Conservation (phyloP, 2,797 vertebrate species). For the Amblyraja radiata region DNA sequence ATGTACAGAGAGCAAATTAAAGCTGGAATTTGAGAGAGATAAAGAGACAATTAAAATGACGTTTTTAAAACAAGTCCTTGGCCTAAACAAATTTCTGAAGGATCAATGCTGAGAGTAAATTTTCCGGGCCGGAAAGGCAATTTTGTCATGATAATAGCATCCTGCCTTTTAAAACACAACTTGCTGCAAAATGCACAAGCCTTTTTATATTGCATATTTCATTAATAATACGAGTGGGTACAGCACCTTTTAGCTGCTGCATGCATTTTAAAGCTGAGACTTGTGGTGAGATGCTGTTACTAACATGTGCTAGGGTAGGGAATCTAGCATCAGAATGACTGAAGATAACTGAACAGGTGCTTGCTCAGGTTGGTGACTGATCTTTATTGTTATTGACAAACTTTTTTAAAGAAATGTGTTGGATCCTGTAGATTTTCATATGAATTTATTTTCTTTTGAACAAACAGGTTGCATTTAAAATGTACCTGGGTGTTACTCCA, state of each 20-base stretch:
- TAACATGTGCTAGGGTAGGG: too few relatives aligned
- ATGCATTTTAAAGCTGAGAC: neutral
- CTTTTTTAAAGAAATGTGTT: neutral
- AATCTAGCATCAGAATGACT: too few relatives aligned
- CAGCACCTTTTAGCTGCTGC: neutral
- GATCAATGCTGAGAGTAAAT: neutral
- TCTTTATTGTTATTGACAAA: too few relatives aligned
- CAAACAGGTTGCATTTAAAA: constrained; percentile 88
- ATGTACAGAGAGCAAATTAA: neutral
- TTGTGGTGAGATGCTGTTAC: too few relatives aligned
- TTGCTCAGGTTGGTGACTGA: neutral
- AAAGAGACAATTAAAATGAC: neutral
- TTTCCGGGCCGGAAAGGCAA: neutral
- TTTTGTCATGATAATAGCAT: neutral
- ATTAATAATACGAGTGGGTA: neutral
- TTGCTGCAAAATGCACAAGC: neutral
- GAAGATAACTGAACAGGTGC: neutral
- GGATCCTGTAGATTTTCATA: neutral
- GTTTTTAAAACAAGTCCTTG: too few relatives aligned
- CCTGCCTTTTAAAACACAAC: neutral
- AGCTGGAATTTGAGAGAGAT: neutral
- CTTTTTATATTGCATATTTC: neutral
- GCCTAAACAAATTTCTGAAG: too few relatives aligned
- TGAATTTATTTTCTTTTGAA: constrained; percentile 38
- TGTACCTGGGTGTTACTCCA: constrained; percentile 92